Conservation (phyloP, 2,888 invertebrate genomes). For the Gonocerus acuteangulatus region DNA sequence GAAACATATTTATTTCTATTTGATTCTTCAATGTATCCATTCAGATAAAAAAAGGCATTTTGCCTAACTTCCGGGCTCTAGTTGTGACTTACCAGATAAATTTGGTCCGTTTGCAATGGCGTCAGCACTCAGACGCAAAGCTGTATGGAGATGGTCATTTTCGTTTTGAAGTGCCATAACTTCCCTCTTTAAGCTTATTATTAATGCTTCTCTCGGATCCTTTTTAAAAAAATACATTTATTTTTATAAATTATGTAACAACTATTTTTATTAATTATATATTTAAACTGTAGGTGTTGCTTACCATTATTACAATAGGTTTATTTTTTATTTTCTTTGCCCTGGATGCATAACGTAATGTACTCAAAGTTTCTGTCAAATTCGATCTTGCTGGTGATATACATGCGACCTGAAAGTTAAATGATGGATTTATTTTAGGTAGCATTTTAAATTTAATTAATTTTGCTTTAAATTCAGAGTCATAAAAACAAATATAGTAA, state of each 20-base stretch:
- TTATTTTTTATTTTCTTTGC: constrained; percentile 89
- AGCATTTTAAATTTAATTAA: no score
- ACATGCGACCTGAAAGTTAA: constrained; percentile 73
- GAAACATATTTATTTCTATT: no score
- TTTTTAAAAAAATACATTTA: no score
- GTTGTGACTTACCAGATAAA: constrained; percentile 31
- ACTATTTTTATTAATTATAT: constrained; percentile 4
- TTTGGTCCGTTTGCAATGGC: constrained; percentile 31
- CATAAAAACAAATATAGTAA: background rate
- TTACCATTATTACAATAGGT: constrained; percentile 87
- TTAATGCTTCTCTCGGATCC: constrained; percentile 88
- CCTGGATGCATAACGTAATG: constrained; percentile 81
- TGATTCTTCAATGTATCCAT: no score
- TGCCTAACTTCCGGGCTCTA: no score
- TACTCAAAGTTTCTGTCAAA: constrained; percentile 79
- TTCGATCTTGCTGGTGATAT: constrained; percentile 84
- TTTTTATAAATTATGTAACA: constrained; percentile 23
- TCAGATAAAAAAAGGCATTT: no score
- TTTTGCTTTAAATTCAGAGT: background rate
- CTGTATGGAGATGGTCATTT: constrained; percentile 76
- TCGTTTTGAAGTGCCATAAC: constrained; percentile 76
- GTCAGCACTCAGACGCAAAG: constrained; percentile 54
- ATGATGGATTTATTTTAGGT: no score
- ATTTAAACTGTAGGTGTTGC: constrained; percentile 35
- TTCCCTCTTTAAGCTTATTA: constrained; percentile 79